phyloP scores from a whole-genome alignment of 2,797 vertebrate species.

The Chrysocyon brachyurus region DNA sequence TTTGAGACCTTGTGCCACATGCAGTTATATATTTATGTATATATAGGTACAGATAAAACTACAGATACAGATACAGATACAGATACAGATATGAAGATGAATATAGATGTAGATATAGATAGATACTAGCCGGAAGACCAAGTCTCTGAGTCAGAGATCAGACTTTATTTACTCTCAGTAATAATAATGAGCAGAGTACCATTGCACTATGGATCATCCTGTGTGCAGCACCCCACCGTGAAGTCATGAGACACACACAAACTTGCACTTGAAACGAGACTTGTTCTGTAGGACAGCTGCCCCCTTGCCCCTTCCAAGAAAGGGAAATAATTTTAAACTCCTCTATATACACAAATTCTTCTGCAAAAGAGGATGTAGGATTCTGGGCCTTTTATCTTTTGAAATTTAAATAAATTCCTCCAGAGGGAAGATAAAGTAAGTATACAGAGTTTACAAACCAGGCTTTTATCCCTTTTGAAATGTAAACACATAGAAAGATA shows the following conservation, averaged over 20 bases:
- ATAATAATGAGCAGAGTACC: neutral
- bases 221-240: too few species aligned
- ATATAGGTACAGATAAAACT: neutral
- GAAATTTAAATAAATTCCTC: conserved; percentile 40
- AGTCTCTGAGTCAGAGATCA: neutral
- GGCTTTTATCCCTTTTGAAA: neutral
- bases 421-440: neutral
- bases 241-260: neutral
- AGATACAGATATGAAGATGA: too few species aligned
- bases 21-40: neutral
- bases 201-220: neutral
- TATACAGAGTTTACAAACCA: neutral
- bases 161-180: neutral
- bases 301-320: neutral
- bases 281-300: neutral
- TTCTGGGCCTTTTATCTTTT: neutral
- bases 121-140: neutral
- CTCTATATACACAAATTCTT: neutral
- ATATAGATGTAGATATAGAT: neutral
- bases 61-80: neutral
- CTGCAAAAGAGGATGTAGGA: neutral
- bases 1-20: neutral
- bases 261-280: too few species aligned
- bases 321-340: neutral
- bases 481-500: neutral